These are phyloP conservation scores for Myrmecophaga tridactyla DNA, from an alignment of 2,113 vertebrate genomes.

Conservation along the genomic window DNA sequence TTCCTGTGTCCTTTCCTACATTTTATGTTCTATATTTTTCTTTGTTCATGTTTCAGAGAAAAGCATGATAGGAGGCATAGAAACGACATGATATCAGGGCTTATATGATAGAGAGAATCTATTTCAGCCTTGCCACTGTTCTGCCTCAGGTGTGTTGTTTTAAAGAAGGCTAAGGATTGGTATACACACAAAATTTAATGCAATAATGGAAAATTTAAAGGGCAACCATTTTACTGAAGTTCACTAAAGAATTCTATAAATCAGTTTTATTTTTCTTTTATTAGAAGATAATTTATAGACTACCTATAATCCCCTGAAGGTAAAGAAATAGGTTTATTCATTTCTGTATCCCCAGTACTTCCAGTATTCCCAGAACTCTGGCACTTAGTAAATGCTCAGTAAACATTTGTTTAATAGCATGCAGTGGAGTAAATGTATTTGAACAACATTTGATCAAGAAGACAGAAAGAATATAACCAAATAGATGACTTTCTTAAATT, in stretches of 20 bases:
- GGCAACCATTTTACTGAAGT: neutral
- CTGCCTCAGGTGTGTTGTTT: neutral
- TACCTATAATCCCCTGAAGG: neutral
- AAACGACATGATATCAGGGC: neutral
- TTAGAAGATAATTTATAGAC: neutral
- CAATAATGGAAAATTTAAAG: neutral
- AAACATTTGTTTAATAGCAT: neutral
- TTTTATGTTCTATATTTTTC: neutral
- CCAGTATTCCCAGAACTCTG: neutral
- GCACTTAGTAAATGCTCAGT: neutral
- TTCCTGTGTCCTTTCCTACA: neutral
- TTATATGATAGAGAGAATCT: neutral
- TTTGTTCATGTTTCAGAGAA: neutral
- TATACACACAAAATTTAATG: neutral
- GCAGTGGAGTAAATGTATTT: neutral
- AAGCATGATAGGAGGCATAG: neutral
- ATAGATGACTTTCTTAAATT: neutral
- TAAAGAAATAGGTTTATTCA: neutral
- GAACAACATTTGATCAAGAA: neutral
- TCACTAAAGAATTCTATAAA: neutral
- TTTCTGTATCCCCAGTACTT: neutral
- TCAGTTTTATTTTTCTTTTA: neutral
- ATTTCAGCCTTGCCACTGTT: neutral
- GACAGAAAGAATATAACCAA: neutral
- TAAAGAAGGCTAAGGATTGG: neutral